A percentile compares a stretch with the other conserved stretches of the same genome.
Conservation (phyloP, 1,140 invertebrate genomes). For the Globodera rostochiensis region DNA sequence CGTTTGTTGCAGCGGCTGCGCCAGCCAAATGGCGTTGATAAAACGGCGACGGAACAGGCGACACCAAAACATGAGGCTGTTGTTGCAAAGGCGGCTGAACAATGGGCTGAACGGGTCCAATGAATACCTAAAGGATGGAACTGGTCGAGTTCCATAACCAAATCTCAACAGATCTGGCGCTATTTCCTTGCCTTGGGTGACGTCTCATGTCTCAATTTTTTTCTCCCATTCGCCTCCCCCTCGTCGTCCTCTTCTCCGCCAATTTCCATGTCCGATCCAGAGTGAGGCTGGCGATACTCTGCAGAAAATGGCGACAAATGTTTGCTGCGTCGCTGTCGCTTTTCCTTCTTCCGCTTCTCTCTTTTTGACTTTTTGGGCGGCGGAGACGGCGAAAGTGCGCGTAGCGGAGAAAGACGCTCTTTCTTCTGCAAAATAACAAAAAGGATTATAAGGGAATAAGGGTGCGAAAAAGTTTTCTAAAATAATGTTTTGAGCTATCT, state of each 20-base stretch:
- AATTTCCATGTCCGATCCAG: conserved; percentile 36
- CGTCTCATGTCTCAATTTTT: background rate
- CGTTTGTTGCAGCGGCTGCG: background rate
- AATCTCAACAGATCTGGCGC: background rate
- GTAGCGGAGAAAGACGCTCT: conserved; percentile 7
- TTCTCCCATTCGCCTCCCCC: background rate
- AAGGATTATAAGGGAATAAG: background rate
- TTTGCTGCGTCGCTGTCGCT: conserved; percentile 20
- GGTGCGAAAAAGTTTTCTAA: background rate
- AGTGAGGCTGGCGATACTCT: background rate
- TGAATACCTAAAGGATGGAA: background rate
- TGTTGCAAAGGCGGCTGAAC: background rate
- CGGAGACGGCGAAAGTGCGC: conserved; percentile 11
- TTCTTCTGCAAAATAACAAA: conserved; percentile 11
- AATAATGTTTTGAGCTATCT: too few species aligned
- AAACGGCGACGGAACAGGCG: background rate
- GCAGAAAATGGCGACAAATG: conserved; percentile 21
- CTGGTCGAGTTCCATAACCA: background rate
- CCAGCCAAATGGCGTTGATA: background rate
- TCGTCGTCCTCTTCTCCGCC: conserved; percentile 40
- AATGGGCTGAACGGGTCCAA: background rate
- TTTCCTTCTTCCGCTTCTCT: conserved; percentile 33
- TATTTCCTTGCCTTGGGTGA: background rate
- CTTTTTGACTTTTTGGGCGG: conserved; percentile 22
- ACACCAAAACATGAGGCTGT: background rate